Percentiles rank a stretch among this genome's conserved stretches.
Evolutionary conservation across 2,888 invertebrate genomes (phyloP).

Genomic region (Diadromus collaris): DNA sequence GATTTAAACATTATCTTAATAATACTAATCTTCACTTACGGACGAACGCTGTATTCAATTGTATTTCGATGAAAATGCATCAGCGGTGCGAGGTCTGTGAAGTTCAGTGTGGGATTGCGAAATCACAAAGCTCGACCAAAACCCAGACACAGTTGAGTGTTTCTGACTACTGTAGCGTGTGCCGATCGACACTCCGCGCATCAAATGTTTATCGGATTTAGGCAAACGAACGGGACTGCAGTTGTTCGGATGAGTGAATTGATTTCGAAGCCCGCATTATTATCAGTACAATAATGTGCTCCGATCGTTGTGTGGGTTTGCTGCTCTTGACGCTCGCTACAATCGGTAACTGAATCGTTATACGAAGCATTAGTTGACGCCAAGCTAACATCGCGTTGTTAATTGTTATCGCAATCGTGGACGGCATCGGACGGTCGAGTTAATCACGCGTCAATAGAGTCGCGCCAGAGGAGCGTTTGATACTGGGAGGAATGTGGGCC

Average conservation of each 20-base stretch:
- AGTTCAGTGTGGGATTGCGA: neutral
- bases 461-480: conserved; percentile 23
- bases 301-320: conserved; percentile 25
- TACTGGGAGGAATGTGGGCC: conserved; percentile 39
- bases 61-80: neutral
- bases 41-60: too few species aligned
- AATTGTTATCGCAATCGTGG: conserved; percentile 42
- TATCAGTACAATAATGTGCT: conserved; percentile 32
- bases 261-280: conserved; percentile 46
- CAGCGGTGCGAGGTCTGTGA: neutral
- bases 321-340: conserved; percentile 47
- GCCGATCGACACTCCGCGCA: neutral
- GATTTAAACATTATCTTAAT: too few species aligned
- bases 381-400: conserved; percentile 43
- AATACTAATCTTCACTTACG: too few species aligned
- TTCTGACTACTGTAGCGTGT: conserved; percentile 4
- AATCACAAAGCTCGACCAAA: neutral
- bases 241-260: conserved; percentile 30
- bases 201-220: conserved; percentile 45
- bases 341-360: conserved; percentile 51
- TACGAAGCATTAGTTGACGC: conserved; percentile 50
- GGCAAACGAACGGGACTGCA: conserved; percentile 32
- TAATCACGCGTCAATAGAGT: conserved; percentile 42
- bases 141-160: neutral
- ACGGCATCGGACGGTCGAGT: conserved; percentile 25